A percentile compares a stretch with the other conserved stretches of the same genome.
Conservation (phyloP, 1,140 invertebrate species). For the Drosophila virilis region DNA sequence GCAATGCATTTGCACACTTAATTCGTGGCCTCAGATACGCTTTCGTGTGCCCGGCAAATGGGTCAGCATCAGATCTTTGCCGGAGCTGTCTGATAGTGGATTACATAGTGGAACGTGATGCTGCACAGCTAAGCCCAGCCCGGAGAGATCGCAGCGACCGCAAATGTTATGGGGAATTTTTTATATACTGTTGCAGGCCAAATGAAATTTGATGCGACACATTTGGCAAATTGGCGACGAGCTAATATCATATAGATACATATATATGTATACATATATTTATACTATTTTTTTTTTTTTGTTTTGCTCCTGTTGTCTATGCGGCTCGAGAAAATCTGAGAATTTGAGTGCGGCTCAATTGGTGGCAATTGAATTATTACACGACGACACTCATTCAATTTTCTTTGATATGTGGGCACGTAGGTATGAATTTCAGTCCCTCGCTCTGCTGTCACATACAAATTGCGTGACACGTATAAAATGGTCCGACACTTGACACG, state of each 20-base stretch:
- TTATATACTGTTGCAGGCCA: constrained; percentile 19
- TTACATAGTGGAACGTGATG: constrained; percentile 36
- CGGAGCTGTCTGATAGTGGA: not conserved
- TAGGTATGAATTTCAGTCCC: constrained; percentile 28
- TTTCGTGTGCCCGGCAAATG: constrained; percentile 52
- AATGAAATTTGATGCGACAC: constrained; percentile 71
- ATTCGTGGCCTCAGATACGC: constrained; percentile 4
- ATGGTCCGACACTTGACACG: constrained; percentile 28
- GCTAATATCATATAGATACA: constrained; percentile 26
- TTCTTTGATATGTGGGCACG: constrained; percentile 41
- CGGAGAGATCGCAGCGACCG: not conserved
- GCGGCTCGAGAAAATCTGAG: constrained; percentile 67
- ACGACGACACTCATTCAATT: constrained; percentile 80
- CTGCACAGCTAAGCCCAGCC: not conserved
- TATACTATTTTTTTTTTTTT: constrained; percentile 1
- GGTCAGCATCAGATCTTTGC: constrained; percentile 45
- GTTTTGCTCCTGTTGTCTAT: constrained; percentile 32
- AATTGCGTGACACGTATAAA: constrained; percentile 53
- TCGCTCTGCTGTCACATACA: constrained; percentile 47
- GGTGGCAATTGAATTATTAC: constrained; percentile 81
- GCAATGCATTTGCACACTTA: constrained; percentile 48
- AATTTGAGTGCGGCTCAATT: constrained; percentile 73
- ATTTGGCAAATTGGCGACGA: constrained; percentile 72
- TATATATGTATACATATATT: not conserved
- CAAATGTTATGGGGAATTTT: constrained; percentile 12